Conservation (phyloP, 2,797 vertebrate species). For the Spea hammondii region DNA sequence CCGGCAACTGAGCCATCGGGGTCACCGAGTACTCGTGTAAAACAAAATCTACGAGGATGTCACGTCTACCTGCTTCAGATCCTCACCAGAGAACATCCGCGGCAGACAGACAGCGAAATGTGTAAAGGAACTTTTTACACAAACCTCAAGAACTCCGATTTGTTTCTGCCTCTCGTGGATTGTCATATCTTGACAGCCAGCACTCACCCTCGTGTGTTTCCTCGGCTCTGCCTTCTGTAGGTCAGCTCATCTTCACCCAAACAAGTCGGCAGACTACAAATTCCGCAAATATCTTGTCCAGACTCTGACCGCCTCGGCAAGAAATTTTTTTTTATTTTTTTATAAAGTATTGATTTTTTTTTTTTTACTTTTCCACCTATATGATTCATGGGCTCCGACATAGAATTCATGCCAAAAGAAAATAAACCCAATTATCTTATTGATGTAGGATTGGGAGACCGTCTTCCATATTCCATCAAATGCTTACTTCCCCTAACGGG, state of each 20-base stretch:
- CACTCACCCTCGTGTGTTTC: conserved; percentile 15
- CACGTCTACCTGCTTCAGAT: background rate
- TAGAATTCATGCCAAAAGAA: too few relatives aligned
- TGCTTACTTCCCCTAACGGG: too few relatives aligned
- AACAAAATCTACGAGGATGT: conserved; percentile 3
- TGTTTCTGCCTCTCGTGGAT: conserved; percentile 14
- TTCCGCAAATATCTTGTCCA: background rate
- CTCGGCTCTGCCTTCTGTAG: conserved; percentile 7
- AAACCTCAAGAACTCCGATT: conserved; percentile 9
- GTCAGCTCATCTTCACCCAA: conserved; percentile 2
- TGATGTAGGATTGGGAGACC: too few relatives aligned
- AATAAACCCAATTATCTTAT: too few relatives aligned
- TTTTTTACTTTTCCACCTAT: too few relatives aligned
- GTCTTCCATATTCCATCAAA: too few relatives aligned
- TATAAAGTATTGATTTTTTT: too few relatives aligned
- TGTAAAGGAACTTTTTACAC: background rate
- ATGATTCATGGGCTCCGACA: too few relatives aligned
- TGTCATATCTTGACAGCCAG: conserved; percentile 35
- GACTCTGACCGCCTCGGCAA: background rate
- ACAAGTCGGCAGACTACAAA: conserved; percentile 13
- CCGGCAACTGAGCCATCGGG: background rate
- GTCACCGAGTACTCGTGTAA: background rate
- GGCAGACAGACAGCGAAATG: background rate
- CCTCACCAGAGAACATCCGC: background rate
- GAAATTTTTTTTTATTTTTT: background rate